Conservation (phyloP, 2,797 vertebrate genomes). For the Okamejei kenojei region DNA sequence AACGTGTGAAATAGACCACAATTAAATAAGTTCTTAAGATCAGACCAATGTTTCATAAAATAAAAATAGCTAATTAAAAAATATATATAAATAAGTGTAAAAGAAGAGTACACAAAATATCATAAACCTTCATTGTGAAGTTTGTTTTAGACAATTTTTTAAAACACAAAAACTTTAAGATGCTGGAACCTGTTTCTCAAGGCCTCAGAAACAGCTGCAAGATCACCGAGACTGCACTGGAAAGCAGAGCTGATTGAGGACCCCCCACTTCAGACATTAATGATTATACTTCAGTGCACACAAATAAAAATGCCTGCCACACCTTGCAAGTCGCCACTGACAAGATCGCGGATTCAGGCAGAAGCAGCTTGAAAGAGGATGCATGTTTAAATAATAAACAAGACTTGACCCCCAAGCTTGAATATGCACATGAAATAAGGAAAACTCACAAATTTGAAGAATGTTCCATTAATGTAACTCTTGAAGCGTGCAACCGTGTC, state of each 20-base stretch:
- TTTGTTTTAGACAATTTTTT: conserved; percentile 36
- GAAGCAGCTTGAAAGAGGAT: conserved; percentile 39
- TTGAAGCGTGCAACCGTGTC: conserved; percentile 15
- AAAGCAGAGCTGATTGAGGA: conserved; percentile 37
- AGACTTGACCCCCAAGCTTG: conserved; percentile 41
- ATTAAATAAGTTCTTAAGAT: not conserved
- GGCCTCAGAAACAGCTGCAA: conserved; percentile 41
- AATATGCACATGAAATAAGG: not conserved
- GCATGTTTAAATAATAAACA: conserved; percentile 42
- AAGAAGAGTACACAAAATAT: conserved; percentile 2
- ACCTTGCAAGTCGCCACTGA: conserved; percentile 42
- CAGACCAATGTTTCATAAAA: conserved; percentile 13
- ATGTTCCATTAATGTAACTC: conserved; percentile 12
- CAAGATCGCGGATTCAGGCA: conserved; percentile 39
- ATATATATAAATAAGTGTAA: not conserved
- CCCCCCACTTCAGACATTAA: conserved; percentile 40
- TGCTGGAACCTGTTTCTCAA: conserved; percentile 41
- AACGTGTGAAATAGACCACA: not conserved
- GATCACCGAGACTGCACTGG: conserved; percentile 22
- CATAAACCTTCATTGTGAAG: conserved; percentile 41
- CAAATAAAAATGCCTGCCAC: conserved; percentile 40
- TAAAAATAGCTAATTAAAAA: conserved; percentile 19
- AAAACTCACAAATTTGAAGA: conserved; percentile 14
- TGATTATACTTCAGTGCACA: conserved; percentile 40
- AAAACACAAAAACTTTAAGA: conserved; percentile 39